A percentile compares a stretch with the other conserved stretches of the same genome.
Evolutionary conservation across 2,113 vertebrate species (phyloP).

Genomic region (Sminthopsis crassicaudata): DNA sequence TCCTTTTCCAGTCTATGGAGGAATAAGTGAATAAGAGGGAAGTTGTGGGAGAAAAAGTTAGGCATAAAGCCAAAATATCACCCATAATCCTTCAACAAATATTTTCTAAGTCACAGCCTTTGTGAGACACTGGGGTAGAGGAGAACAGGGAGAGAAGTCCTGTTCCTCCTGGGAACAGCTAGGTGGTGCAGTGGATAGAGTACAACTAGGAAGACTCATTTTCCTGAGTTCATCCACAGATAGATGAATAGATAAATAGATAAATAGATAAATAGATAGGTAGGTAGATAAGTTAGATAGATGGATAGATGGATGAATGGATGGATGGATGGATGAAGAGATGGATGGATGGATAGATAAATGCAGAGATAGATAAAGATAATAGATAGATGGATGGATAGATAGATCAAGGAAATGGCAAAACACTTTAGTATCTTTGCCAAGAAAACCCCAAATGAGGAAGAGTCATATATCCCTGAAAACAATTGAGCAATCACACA

Average conservation of each 20-base stretch:
- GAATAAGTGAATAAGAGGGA: neutral
- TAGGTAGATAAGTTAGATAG: too few relatives aligned
- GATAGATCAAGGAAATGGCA: neutral
- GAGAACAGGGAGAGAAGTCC: neutral
- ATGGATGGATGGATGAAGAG: too few relatives aligned
- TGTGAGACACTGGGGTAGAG: neutral
- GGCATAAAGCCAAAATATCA: neutral
- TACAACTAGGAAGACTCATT: neutral
- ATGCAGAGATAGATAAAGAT: too few relatives aligned
- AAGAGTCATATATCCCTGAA: too few relatives aligned
- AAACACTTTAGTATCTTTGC: neutral
- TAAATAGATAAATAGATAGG: too few relatives aligned
- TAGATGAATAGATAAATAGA: too few relatives aligned
- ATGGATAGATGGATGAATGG: too few relatives aligned
- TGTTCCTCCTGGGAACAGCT: neutral
- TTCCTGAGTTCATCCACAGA: neutral
- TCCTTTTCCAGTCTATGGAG: neutral
- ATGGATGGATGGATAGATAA: too few relatives aligned
- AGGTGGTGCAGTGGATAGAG: neutral
- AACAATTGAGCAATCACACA: neutral
- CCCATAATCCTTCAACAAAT: neutral
- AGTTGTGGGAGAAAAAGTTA: neutral
- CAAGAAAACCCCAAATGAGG: neutral
- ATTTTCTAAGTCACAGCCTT: neutral
- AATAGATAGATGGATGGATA: too few relatives aligned